Base-by-base conservation (phyloP, 2,888 invertebrate genomes). In the Rhingia rostrata region DNA sequence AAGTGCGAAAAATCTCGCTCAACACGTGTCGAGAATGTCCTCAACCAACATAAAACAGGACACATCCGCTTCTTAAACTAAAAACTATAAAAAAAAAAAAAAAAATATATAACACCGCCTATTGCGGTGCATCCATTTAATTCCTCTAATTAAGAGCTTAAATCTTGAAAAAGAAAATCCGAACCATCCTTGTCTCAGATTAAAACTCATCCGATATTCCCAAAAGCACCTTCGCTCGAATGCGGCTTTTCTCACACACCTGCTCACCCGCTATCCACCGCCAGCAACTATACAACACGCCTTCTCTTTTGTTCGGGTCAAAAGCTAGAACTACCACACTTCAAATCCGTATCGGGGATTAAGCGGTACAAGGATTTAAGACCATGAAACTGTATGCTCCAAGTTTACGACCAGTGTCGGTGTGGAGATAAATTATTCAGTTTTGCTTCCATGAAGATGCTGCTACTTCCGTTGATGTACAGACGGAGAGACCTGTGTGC, bases 371-470 rank as follows among this genome's bases (percentile, higher is more conserved):
- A 41, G 47, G 69, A 75, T 81, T 70, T 64, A 7, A 67, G 64
- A 64, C 56, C 60, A 56, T 45, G 39, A 54, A 69, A 37, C 64
- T 60, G 33, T 37, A 32, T 77, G 33, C 47, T 33, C 61, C 70
- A 33, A 51, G 41, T 54, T 75, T 61, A 75, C 56, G 75, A 70
- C 63, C 67, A 45, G 32, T 47, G 43, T 30, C 37, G 39, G 45
- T 32, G 66, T 12, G 53, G 37, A 64, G 43, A 75, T 81, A 69
- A 81, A 82, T 82, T 70, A 64, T 77, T 69, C 56, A 81, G 54
- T 77, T 10, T n/a, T 43, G 35, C 41, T 67, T 45, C 35, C 39
- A 7, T 22, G 30, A 66, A 54, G 60, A 6, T 35, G 47, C 54
- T 53, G 30, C 10, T 35, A 22, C 51, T 43, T 35, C 22, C 53